Evolutionary conservation across 2,797 vertebrate genomes (phyloP).

Genomic region (Australoheros facetus): DNA sequence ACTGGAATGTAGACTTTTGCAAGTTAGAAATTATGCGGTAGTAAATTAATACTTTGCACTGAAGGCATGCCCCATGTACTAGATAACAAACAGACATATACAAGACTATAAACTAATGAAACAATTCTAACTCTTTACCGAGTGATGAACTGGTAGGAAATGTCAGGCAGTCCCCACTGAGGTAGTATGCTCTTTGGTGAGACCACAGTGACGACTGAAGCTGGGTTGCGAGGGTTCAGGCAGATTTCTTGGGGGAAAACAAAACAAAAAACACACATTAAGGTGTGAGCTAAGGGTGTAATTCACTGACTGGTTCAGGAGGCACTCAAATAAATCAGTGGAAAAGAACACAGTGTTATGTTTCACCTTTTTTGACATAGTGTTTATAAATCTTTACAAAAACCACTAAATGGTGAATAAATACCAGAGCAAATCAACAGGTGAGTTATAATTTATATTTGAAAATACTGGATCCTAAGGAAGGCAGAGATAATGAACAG

Average conservation of each 20-base stretch:
- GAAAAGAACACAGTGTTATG: too few relatives aligned
- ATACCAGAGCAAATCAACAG: neutral
- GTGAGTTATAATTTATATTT: neutral
- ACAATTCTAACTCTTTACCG: constrained; percentile 76
- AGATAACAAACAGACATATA: neutral
- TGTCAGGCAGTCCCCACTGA: constrained; percentile 89
- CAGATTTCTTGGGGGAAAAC: constrained; percentile 83
- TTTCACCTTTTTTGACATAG: too few relatives aligned
- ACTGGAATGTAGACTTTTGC: neutral
- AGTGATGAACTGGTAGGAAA: constrained; percentile 84
- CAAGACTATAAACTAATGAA: neutral
- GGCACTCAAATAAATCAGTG: too few relatives aligned
- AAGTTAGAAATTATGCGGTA: neutral
- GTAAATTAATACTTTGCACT: neutral
- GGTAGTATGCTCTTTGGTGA: constrained; percentile 85
- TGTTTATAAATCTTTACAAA: neutral
- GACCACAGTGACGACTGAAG: constrained; percentile 85
- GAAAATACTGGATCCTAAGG: neutral
- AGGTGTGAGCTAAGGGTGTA: neutral
- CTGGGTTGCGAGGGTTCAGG: constrained; percentile 86
- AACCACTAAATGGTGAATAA: neutral
- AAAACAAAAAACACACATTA: neutral
- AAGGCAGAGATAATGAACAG: neutral
- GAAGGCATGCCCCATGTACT: neutral
- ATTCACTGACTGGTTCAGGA: neutral